A percentile compares a stretch with the other conserved stretches of the same genome.
Evolutionary conservation across 2,113 vertebrate species (phyloP).

Genomic region (Entelurus aequoreus): DNA sequence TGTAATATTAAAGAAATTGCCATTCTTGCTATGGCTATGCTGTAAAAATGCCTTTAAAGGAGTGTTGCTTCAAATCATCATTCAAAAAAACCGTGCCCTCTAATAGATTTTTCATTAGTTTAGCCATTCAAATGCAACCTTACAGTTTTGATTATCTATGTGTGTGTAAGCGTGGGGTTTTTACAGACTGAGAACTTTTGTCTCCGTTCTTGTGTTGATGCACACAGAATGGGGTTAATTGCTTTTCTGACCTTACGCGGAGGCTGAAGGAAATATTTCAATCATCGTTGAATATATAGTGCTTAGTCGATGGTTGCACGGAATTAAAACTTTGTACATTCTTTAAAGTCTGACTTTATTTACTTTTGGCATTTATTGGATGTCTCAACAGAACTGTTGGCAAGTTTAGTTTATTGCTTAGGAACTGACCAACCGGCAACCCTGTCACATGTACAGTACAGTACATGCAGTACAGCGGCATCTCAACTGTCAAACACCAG

Average conservation of each 20-base stretch:
- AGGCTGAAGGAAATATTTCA: constrained; percentile 66
- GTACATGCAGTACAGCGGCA: too few species aligned
- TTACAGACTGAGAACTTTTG: constrained; percentile 3
- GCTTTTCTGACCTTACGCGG: constrained; percentile 69
- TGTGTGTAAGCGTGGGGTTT: constrained; percentile 2
- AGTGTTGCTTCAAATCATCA: constrained; percentile 19
- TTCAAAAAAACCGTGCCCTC: constrained; percentile 15
- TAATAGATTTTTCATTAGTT: constrained; percentile 32
- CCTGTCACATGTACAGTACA: too few species aligned
- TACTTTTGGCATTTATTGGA: constrained; percentile 59
- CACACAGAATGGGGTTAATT: constrained; percentile 73
- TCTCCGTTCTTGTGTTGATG: constrained; percentile 55
- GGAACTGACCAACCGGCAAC: neutral
- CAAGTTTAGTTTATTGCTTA: constrained; percentile 43
- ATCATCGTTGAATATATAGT: constrained; percentile 55
- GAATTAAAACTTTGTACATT: constrained; percentile 52
- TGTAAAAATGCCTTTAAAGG: constrained; percentile 44
- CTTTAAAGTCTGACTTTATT: constrained; percentile 60
- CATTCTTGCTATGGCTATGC: constrained; percentile 40
- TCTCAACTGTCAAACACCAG: too few species aligned
- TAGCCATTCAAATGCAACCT: constrained; percentile 26
- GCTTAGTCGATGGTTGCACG: constrained; percentile 61
- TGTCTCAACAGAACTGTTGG: constrained; percentile 50
- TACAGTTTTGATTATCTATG: constrained; percentile 7
- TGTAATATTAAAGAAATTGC: constrained; percentile 20